Evolutionary conservation across 1,140 invertebrate genomes (phyloP).

Genomic region (Drosophila triauraria): DNA sequence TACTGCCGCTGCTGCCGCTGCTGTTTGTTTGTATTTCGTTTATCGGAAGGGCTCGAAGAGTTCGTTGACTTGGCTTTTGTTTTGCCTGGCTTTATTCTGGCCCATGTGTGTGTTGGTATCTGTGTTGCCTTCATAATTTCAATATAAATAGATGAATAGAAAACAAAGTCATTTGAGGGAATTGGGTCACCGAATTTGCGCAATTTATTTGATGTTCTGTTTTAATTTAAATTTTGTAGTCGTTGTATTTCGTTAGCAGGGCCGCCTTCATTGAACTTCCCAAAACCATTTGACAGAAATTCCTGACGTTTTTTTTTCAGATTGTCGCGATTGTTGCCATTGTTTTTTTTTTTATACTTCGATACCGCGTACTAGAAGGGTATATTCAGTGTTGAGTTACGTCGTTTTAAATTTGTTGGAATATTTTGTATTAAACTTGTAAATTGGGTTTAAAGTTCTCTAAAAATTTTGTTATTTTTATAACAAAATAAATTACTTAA

Average conservation of each 20-base stretch:
- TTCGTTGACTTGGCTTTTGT: slow-evolving; percentile 71
- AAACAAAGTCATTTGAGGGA: slow-evolving; percentile 62
- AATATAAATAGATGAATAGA: slow-evolving; percentile 64
- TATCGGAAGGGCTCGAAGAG: slow-evolving; percentile 61
- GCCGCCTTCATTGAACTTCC: slow-evolving; percentile 64
- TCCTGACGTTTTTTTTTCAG: slow-evolving; percentile 19
- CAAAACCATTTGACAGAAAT: slow-evolving; percentile 55
- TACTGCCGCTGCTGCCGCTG: background rate
- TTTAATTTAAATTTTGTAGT: slow-evolving; percentile 23
- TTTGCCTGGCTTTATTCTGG: slow-evolving; percentile 27
- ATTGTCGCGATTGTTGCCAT: slow-evolving; percentile 38
- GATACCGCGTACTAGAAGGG: background rate
- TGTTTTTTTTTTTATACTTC: slow-evolving; percentile 18
- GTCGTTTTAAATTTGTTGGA: too few relatives aligned
- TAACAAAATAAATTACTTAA: too few relatives aligned
- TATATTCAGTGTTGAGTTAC: too few relatives aligned
- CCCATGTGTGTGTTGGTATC: slow-evolving; percentile 1
- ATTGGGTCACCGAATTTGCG: slow-evolving; percentile 76
- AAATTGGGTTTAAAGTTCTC: too few relatives aligned
- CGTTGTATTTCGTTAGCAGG: slow-evolving; percentile 18
- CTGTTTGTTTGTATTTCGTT: slow-evolving; percentile 16
- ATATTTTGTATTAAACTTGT: too few relatives aligned
- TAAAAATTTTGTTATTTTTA: too few relatives aligned
- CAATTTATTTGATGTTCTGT: slow-evolving; percentile 76
- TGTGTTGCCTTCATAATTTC: slow-evolving; percentile 49